These are phyloP conservation scores for Pocillopora verrucosa DNA, from an alignment of 64 coral and sea anemone genomes.

Conservation along the genomic window DNA sequence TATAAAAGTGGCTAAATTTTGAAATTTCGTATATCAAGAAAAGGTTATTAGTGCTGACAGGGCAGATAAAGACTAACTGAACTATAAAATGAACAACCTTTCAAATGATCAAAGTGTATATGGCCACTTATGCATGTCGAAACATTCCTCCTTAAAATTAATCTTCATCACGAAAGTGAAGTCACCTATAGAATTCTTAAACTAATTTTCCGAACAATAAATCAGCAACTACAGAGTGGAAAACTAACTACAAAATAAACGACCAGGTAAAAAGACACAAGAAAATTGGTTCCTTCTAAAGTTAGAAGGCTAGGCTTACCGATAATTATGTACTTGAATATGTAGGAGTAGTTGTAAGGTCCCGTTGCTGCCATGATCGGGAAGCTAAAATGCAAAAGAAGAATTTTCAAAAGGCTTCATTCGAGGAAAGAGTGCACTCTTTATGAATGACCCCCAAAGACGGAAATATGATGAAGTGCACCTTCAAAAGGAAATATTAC, in stretches of 20 bases:
- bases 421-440: neutral
- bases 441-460: neutral
- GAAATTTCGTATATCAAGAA: neutral
- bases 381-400: constrained; percentile 28
- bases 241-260: too few species aligned
- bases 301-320: constrained; percentile 56
- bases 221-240: too few species aligned
- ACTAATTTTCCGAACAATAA: too few species aligned
- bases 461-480: neutral
- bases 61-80: neutral
- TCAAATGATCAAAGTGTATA: too few species aligned
- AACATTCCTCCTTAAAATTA: neutral
- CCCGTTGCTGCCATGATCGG: constrained; percentile 95
- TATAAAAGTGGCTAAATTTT: neutral
- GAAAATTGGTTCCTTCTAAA: too few species aligned
- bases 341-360: constrained; percentile 99
- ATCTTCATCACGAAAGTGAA: neutral
- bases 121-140: neutral
- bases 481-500: neutral
- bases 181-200: too few species aligned
- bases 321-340: constrained; percentile 99
- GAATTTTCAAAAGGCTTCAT: neutral
- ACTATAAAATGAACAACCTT: neutral
- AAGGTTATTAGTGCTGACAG: neutral
- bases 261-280: too few species aligned